These are phyloP conservation scores for Pristionchus maxplancki DNA, from an alignment of 2,888 invertebrate species.

Conservation along the genomic window DNA sequence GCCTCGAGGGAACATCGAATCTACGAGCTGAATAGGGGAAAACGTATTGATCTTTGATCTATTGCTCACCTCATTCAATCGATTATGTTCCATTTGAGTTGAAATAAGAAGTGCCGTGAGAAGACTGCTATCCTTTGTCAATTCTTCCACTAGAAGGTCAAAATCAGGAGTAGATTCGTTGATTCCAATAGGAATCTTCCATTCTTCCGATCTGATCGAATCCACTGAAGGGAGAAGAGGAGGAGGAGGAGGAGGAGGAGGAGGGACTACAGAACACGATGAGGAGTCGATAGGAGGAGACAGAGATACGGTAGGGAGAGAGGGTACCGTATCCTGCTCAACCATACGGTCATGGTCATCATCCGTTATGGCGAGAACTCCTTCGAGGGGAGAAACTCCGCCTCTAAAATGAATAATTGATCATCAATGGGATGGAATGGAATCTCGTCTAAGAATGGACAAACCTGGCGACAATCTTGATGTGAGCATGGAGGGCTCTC, in stretches of 20 bases:
- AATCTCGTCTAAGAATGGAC: neutral
- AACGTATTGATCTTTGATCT: neutral
- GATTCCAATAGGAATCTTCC: neutral
- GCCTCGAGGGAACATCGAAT: neutral
- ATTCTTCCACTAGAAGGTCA: neutral
- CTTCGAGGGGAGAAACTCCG: neutral
- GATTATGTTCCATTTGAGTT: neutral
- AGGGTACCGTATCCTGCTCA: neutral
- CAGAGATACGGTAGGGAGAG: neutral
- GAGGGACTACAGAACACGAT: neutral
- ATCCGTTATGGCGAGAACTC: neutral
- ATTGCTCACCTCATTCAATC: neutral
- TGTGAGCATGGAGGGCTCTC: conserved; percentile 53
- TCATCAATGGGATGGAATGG: neutral
- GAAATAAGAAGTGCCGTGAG: neutral
- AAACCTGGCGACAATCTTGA: conserved; percentile 10
- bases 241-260: neutral
- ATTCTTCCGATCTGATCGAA: neutral
- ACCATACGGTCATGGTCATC: neutral
- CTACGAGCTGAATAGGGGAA: neutral
- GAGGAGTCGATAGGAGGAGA: neutral
- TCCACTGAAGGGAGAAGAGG: neutral
- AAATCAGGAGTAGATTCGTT: neutral
- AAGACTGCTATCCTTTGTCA: neutral
- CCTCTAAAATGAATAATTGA: neutral